phyloP scores from a whole-genome alignment of 2,797 vertebrate genomes.

The Eurystomus glaucurus region DNA sequence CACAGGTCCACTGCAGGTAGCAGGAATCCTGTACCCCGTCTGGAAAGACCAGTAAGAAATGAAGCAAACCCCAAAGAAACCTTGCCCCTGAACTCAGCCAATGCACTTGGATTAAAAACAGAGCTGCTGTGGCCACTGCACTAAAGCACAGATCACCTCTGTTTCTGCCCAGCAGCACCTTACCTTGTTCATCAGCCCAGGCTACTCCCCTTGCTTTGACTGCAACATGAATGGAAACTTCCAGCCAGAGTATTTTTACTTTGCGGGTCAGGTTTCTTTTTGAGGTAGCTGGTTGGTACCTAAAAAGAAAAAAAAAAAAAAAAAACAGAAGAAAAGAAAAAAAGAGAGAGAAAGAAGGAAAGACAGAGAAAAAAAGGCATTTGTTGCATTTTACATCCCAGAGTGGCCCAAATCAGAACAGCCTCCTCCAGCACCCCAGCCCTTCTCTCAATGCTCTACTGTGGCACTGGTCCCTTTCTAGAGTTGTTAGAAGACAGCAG shows the following conservation, averaged over 20 bases:
- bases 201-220: not conserved
- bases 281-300: not conserved
- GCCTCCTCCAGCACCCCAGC: not conserved
- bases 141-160: not conserved
- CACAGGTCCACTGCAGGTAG: not conserved
- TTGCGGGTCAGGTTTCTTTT: conserved; percentile 8
- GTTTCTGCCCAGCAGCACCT: conserved; percentile 9
- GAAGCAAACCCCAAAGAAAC: conserved; percentile 4
- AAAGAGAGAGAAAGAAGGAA: not conserved
- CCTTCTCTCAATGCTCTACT: not conserved
- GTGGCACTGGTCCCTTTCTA: not conserved
- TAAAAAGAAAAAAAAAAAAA: not conserved
- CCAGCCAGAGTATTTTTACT: not conserved
- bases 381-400: not conserved
- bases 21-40: not conserved
- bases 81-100: not conserved
- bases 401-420: not conserved
- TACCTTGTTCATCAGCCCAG: conserved; percentile 24
- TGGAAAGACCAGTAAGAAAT: conserved; percentile 15
- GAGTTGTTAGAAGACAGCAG: not conserved
- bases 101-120: not conserved
- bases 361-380: not conserved
- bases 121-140: not conserved
- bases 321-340: accelerated
- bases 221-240: not conserved